Evolutionary conservation across 2,113 vertebrate species (phyloP), one percentile per base, ranked within the genome.

Genomic region (Psilopsiagon aurifrons): DNA sequence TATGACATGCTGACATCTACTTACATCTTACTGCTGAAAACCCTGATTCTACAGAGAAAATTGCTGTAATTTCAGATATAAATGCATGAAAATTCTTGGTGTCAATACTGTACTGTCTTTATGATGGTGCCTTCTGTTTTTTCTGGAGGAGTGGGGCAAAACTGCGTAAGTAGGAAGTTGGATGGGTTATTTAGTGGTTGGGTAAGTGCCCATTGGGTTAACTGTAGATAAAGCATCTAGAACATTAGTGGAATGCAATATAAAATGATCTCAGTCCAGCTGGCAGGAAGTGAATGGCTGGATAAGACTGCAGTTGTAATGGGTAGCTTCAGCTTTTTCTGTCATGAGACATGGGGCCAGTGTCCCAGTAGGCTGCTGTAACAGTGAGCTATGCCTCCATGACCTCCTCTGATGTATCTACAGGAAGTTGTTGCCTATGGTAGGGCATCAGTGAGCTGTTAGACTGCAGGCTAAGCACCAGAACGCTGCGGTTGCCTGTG

Each of bases 41-140:
- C 51, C 63, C 83, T 84, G 86, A 67, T 92, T 92, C 86, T 87
- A 51, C 74, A 77, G 81, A 92, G 96, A 94, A 96, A 97, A 96
- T 95, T 89, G 94, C 92, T 82, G 75, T 96, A 95, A 97, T 96
- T 96, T 88, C 57, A 91, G 83, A 43, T 96, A 83, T 84, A 88
- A 97, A 94, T 89, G 92, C 91, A 94, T 91, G 46, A 83, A 94
- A 96, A 92, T 79, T 89, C 83, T 95, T 95, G 77, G 88, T 94
- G 92, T 95, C 83, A 91, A 46, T 79, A 69, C 28, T 59, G 25
- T 80, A 43, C 88, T 89, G 81, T 69, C 88, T 95, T 94, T 87
- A 54, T 89, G 93, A 89, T 87, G 63, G 54, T 54, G 63, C 29
- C 90, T 88, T 44, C 52, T 84, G 71, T 15, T 78, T 96, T 95